Base-by-base conservation (phyloP, 30 jellyfish, hydroid and myxozoan genomes). In the Chrysaora quinquecirrha region DNA sequence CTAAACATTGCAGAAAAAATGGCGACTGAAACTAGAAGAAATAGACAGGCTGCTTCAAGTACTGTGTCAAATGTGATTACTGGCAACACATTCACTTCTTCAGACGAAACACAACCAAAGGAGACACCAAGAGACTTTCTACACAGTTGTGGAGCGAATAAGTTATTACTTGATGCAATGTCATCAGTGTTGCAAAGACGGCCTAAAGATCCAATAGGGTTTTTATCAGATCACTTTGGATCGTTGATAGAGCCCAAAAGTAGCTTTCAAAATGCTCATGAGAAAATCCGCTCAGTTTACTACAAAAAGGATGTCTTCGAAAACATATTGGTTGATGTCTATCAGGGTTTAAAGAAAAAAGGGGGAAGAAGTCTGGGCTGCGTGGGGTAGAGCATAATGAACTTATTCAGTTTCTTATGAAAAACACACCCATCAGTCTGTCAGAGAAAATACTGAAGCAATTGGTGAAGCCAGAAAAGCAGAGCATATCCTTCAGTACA, bases 191-290 rank as follows among this genome's bases (percentile, higher is more conserved):
- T 89, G 24, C 95, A 73, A 43, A 81, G 68, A 24, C 74, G 90
- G 71, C 97, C 97, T 52, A 61, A 81, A 43, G 97, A 89, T 56
- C 97, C 97, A 6, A 73, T 89, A 3, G 38, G 87, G 18, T 89
- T 80, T 61, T 79, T 89, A 20, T 85, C 69, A 14, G 97, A 81
- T 30, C 64, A 78, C 65, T 89, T 89, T 54, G 89, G 86, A 19
- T 33, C 78, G 58, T 29, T 84, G 3, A 11, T 84, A 10, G 91
- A 67, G 50, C 96, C 89, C n/a, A 69, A 56, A 60, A 24, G 70
- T 68, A 49, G 48, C 16, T 23, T 89, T 1, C 81, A 78, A 50
- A 70, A 50, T 12, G 97, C 97, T 4, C 71, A 48, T 56, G 83
- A 81, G 24, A 80, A 52, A 52, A 48, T 89, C 2, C 48, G 63